Evolutionary conservation across 2,113 vertebrate species (phyloP).

Genomic region (Gymnobelideus leadbeateri): DNA sequence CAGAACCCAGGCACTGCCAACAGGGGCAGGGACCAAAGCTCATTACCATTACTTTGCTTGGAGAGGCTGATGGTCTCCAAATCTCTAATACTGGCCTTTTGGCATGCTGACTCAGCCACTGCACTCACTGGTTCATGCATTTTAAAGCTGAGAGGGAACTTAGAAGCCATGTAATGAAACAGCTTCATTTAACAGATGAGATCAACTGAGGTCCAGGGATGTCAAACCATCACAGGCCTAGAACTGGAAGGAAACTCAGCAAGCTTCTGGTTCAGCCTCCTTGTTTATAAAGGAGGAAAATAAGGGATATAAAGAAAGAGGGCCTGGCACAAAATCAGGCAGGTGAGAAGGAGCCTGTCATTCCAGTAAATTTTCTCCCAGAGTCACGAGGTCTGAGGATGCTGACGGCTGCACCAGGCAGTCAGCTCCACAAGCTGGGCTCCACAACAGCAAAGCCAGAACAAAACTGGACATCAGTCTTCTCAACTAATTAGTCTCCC

Average conservation of each 20-base stretch:
- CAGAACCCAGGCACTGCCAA: background rate
- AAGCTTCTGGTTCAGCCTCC: background rate
- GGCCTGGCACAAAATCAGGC: background rate
- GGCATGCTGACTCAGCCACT: background rate
- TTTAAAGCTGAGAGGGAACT: background rate
- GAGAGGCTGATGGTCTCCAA: background rate
- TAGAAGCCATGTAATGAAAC: background rate
- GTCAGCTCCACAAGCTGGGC: background rate
- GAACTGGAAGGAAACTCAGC: background rate
- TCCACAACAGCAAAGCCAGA: background rate
- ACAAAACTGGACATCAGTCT: background rate
- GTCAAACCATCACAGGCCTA: background rate
- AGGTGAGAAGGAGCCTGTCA: background rate
- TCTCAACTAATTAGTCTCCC: background rate
- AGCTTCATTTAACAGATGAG: background rate
- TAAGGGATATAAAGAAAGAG: background rate
- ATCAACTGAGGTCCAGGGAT: background rate
- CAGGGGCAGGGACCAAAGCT: background rate
- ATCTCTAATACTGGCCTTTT: background rate
- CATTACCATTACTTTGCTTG: conserved; percentile 11
- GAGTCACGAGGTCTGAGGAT: background rate
- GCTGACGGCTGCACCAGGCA: background rate
- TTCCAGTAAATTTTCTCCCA: background rate
- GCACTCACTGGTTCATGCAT: background rate
- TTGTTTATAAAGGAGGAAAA: background rate